Percentiles rank a stretch among this genome's conserved stretches.
phyloP scores from a whole-genome alignment of 2,888 invertebrate species.

The Tipula lateralis region DNA sequence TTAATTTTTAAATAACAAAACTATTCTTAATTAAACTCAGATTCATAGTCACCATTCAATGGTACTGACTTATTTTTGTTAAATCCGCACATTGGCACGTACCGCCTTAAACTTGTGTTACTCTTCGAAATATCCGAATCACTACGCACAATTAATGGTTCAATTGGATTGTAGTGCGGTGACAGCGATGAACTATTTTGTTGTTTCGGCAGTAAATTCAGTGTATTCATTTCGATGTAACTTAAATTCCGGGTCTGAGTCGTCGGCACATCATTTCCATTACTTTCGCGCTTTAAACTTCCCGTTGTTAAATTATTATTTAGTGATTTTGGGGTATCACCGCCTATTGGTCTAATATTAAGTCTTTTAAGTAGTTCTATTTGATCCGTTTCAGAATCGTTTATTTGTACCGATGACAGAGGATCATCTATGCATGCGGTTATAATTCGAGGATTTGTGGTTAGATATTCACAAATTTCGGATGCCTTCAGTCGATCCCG shows the following conservation, averaged over 20 bases:
- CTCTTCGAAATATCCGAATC: slow-evolving; percentile 33
- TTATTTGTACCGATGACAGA: slow-evolving; percentile 66
- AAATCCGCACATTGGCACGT: slow-evolving; percentile 36
- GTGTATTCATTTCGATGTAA: slow-evolving; percentile 28
- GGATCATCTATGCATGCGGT: slow-evolving; percentile 75
- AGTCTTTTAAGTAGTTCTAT: slow-evolving; percentile 40
- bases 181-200: not conserved
- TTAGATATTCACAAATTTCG: slow-evolving; percentile 76
- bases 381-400: slow-evolving; percentile 52
- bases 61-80: slow-evolving; percentile 15
- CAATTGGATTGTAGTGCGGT: slow-evolving; percentile 36
- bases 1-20: not conserved
- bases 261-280: not conserved
- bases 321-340: slow-evolving; percentile 33
- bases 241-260: slow-evolving; percentile 2
- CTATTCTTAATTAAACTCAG: not conserved
- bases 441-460: slow-evolving; percentile 69
- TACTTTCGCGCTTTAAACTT: slow-evolving; percentile 34
- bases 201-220: slow-evolving; percentile 34
- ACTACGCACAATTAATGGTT: slow-evolving; percentile 34
- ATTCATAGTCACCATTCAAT: not conserved
- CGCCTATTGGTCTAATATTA: slow-evolving; percentile 37
- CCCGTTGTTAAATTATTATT: slow-evolving; percentile 35
- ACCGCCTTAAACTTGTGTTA: slow-evolving; percentile 35
- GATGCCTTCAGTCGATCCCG: slow-evolving; percentile 69